Conservation (phyloP, 2,888 invertebrate genomes). For the Tiphia femorata region DNA sequence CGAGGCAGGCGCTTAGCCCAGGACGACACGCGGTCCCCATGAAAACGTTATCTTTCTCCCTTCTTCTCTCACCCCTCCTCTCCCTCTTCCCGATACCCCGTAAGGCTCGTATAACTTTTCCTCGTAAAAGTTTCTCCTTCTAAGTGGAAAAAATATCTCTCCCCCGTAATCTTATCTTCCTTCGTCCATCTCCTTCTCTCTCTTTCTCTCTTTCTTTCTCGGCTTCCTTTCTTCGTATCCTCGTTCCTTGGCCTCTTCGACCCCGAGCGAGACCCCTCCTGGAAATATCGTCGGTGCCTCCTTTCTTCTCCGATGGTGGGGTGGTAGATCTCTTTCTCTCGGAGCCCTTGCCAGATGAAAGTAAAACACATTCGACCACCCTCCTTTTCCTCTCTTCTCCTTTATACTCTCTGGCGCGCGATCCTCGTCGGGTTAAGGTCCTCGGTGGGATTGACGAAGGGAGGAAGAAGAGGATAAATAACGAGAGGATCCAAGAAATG, state of each 20-base stretch:
- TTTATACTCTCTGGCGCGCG: no score
- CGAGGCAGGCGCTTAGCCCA: no score
- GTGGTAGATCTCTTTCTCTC: background rate
- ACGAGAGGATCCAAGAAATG: no score
- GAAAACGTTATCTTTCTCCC: background rate
- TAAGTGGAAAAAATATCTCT: background rate
- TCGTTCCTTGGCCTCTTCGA: background rate
- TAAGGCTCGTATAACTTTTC: no score
- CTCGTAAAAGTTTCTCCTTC: no score
- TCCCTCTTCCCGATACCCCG: no score
- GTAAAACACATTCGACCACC: background rate
- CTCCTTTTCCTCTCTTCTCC: background rate
- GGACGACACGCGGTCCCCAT: no score
- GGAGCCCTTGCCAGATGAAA: background rate
- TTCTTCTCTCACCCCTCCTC: background rate
- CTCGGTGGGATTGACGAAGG: no score
- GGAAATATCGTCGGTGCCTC: conserved; percentile 6
- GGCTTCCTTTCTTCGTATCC: no score
- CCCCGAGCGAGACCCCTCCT: conserved; percentile 26
- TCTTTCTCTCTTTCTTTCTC: background rate
- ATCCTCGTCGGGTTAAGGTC: no score
- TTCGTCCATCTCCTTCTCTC: background rate
- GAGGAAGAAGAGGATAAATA: no score
- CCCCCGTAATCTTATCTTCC: background rate
- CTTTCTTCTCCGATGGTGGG: background rate